Evolutionary conservation across 2,888 invertebrate species (phyloP), one percentile per base, ranked within the genome.

Genomic region (Pseudococcus longispinus): DNA sequence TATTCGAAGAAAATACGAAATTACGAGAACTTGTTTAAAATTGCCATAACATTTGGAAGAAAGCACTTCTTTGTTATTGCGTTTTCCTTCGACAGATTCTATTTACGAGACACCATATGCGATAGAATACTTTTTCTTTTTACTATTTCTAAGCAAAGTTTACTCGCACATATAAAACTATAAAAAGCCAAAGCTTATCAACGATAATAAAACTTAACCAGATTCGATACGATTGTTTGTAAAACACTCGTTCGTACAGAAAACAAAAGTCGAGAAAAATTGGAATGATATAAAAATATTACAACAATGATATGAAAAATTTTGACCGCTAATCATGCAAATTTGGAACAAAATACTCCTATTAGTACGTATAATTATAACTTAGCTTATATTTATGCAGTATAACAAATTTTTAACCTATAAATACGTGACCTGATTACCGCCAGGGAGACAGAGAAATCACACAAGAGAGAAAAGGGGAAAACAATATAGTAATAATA

Each of bases 301-400:
- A 70, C 60, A 70, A 70, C 70, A 70, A 29, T 70, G 70, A 70
- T 70, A 70, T 70, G 70, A 70, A 29, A 70, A 70, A 70, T 70
- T 70, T 70, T 70, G 70, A 70, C 70, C 29, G 15, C 11, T 51
- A 51, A 46, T 46, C n/a, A 51, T 23, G 60, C 60, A 60, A 1
- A 60, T 5, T 60, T 23, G 60, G 60, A 60, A 60, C 51, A 60
- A 60, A 60, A 60, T 23, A 51, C 20, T 23, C 6, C 60, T 70
- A 70, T 29, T 26, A 70, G 70, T 29, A 65, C 26, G 26, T 26
- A 70, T 8, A 65, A 65, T 70, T 29, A 70, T 6, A 29, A 70
- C 29, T 70, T 29, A 70, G 2, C 70, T 29, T 70, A 70, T 29
- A 70, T 26, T 70, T 70, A 70, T 13, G 26, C 70, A 70, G 70